A percentile compares a stretch with the other conserved stretches of the same genome.
Evolutionary conservation across 2,888 invertebrate genomes (phyloP).

Genomic region (Cordylochernes scorpioides): DNA sequence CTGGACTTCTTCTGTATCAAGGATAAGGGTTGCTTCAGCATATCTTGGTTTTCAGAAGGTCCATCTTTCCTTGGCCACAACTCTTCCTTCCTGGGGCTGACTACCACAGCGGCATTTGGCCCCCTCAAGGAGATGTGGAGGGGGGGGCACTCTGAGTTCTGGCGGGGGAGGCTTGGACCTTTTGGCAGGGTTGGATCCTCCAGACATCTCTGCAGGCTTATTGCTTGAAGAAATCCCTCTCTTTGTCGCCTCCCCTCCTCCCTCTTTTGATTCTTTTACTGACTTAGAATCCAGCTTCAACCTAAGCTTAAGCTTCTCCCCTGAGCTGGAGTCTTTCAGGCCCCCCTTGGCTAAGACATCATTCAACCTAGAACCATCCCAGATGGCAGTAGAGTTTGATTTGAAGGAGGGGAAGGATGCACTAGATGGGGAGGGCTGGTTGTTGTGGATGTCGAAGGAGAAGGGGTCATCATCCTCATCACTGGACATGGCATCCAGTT

Average conservation of each 20-base stretch:
- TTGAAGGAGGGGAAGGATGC: conserved; percentile 13
- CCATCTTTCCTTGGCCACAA: too few relatives aligned
- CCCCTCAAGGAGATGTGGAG: conserved; percentile 60
- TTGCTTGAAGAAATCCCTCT: too few relatives aligned
- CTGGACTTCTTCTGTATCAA: conserved; percentile 9
- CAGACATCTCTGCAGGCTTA: too few relatives aligned
- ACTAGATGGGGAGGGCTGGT: conserved; percentile 12
- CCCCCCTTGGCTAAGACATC: too few relatives aligned
- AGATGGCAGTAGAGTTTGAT: conserved; percentile 12
- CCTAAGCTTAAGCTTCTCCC: conserved; percentile 51
- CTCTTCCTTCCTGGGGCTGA: conserved; percentile 20
- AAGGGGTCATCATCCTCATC: conserved; percentile 24
- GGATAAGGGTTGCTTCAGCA: too few relatives aligned
- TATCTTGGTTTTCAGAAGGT: too few relatives aligned
- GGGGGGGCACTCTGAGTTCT: conserved; percentile 42
- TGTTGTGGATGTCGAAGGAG: conserved; percentile 9
- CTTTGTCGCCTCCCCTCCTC: conserved; percentile 10
- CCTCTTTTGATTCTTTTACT: conserved; percentile 10
- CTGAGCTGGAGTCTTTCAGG: conserved; percentile 12
- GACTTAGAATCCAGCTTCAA: conserved; percentile 37
- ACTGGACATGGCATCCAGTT: conserved; percentile 45
- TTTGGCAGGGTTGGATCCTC: too few relatives aligned
- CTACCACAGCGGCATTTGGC: conserved; percentile 50
- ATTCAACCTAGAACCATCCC: too few relatives aligned
- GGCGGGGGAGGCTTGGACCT: too few relatives aligned